Percentiles rank a stretch among this genome's conserved stretches.
These are phyloP conservation scores for Phrynosoma blainvillii DNA, from an alignment of 2,113 vertebrate genomes.

Conservation along the genomic window DNA sequence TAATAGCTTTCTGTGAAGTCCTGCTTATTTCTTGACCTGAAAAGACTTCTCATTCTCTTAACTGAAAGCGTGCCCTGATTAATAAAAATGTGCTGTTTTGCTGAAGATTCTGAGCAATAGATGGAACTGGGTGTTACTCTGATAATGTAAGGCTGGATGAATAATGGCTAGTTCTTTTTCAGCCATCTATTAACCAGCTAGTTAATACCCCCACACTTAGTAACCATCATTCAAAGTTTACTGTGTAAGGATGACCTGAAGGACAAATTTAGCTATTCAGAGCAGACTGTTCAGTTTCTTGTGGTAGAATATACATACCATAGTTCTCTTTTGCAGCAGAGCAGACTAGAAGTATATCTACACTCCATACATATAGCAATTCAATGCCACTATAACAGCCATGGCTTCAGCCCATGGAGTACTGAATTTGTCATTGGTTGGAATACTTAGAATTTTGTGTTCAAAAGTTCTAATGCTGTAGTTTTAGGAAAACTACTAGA, in stretches of 20 bases:
- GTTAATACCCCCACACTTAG: not conserved
- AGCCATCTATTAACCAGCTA: not conserved
- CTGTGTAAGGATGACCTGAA: not conserved
- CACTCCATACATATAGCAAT: too few species aligned
- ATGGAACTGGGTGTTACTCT: not conserved
- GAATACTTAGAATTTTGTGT: not conserved
- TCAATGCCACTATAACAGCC: too few species aligned
- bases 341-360: not conserved
- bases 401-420: too few species aligned
- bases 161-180: not conserved
- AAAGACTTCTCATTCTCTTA: slow-evolving; percentile 9
- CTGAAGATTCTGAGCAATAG: slow-evolving; percentile 1
- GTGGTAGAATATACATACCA: slow-evolving; percentile 11
- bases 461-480: not conserved
- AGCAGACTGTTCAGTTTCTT: not conserved
- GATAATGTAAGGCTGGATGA: not conserved
- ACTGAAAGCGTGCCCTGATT: slow-evolving; percentile 22
- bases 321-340: not conserved
- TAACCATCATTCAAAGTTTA: not conserved
- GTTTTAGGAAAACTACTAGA: too few species aligned
- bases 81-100: slow-evolving; percentile 22
- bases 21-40: slow-evolving; percentile 26
- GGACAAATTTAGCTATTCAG: slow-evolving; percentile 7
- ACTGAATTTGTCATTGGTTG: too few species aligned
- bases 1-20: slow-evolving; percentile 29